Base-by-base conservation (phyloP, 2,888 invertebrate genomes). In the Lordiphosa andalusiaca region DNA sequence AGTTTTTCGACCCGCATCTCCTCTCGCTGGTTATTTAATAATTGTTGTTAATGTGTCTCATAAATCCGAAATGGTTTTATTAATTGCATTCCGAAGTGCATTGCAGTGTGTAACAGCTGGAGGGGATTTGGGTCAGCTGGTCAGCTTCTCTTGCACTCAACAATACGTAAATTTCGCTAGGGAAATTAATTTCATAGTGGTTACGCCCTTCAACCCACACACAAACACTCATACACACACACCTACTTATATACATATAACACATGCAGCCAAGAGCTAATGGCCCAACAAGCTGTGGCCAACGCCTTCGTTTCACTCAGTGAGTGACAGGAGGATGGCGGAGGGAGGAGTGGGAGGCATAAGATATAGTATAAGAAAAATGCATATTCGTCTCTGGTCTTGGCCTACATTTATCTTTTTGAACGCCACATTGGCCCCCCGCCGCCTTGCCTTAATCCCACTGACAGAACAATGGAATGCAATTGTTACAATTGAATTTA, bases 101-200 rank as follows among this genome's bases (percentile, higher is more conserved):
- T 39, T 53, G 68, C 47, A 44, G 42, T 33, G 37, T 48, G 21
- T 9, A 21, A 19, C 56, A 59, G 61, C 58, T 71, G 59, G 33
- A 23, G 40, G 47, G 46, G 44, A 75, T 58, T 60, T 84, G 70
- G 84, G 84, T 73, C 77, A 84, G 47, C 36, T 38, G 48, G 84
- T 73, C 77, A 84, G 47, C 36, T 38, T 46, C 57, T 47, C 58
- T 37, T 57, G 51, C 25, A 53, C 57, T 81, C 57, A 67, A 67
- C 65, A 65, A 56, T 76, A 70, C 80, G 80, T 82, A 76, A 85
- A 84, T 84, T 80, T 84, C 86, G 67, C 84, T 61, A 49, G 78
- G 86, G 84, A 80, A 80, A 80, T 80, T 80, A 76, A 80, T 80
- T 85, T 85, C 56, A 73, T 70, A 84, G 80, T 83, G 84, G 62